A percentile compares a stretch with the other conserved stretches of the same genome.
Conservation (phyloP, 2,888 invertebrate species). For the Arge pagana region DNA sequence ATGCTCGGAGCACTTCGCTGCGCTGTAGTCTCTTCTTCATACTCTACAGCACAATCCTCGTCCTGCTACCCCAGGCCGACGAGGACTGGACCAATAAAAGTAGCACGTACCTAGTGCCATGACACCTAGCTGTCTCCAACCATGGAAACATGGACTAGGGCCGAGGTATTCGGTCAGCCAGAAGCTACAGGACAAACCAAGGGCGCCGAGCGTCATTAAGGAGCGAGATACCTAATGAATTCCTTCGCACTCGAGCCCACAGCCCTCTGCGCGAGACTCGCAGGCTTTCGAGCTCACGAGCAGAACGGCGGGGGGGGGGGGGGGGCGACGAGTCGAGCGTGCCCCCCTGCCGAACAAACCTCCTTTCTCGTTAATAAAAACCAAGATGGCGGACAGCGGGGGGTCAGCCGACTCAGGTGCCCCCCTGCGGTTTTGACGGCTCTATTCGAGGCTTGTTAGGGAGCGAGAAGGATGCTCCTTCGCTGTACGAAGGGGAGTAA, state of each 20-base stretch:
- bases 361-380: slow-evolving; percentile 57
- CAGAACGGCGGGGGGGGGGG: slow-evolving; percentile 23
- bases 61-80: too few relatives aligned
- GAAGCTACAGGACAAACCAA: too few relatives aligned
- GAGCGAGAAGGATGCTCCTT: slow-evolving; percentile 14
- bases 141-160: slow-evolving; percentile 27
- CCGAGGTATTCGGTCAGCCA: slow-evolving; percentile 28
- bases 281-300: slow-evolving; percentile 31
- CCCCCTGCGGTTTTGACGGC: slow-evolving; percentile 58
- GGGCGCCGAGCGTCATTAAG: slow-evolving; percentile 41
- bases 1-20: too few relatives aligned
- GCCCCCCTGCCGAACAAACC: slow-evolving; percentile 14
- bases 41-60: too few relatives aligned
- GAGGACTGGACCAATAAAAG: too few relatives aligned
- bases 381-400: slow-evolving; percentile 56
- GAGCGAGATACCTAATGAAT: slow-evolving; percentile 48
- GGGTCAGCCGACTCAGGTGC: slow-evolving; percentile 51
- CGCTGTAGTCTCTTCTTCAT: too few relatives aligned
- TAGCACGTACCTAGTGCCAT: too few relatives aligned
- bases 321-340: slow-evolving; percentile 14
- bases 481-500: background rate
- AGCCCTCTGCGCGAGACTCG: slow-evolving; percentile 29
- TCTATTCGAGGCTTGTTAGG: slow-evolving; percentile 55
- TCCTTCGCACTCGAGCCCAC: slow-evolving; percentile 40
- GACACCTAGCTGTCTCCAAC: too few relatives aligned